These are phyloP conservation scores for Delichon dasypus DNA, from an alignment of 2,797 vertebrate species.

Conservation along the genomic window DNA sequence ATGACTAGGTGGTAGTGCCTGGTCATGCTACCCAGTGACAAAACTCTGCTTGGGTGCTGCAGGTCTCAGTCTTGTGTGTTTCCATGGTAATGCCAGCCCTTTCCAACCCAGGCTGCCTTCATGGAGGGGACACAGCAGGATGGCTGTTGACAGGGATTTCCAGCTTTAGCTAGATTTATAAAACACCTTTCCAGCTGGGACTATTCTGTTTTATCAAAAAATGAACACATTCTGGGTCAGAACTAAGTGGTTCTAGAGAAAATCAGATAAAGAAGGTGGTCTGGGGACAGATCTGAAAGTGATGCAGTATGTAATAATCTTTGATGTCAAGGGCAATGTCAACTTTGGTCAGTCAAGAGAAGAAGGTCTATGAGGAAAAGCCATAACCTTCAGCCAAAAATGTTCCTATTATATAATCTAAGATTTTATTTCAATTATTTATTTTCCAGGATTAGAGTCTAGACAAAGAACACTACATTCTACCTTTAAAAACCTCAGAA, in stretches of 20 bases:
- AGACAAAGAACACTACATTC: background rate
- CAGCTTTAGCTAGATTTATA: background rate
- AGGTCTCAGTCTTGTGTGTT: background rate
- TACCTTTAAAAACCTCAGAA: background rate
- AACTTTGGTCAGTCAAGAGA: background rate
- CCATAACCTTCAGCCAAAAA: background rate
- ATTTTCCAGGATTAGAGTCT: background rate
- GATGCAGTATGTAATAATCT: background rate
- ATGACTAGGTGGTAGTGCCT: background rate
- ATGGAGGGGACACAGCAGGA: background rate
- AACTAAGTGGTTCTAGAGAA: background rate
- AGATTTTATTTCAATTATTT: background rate
- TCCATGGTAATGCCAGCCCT: background rate
- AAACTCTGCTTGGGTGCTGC: background rate
- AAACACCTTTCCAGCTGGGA: background rate
- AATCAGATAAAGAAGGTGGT: background rate
- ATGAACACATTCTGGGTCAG: accelerated
- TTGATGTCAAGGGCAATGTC: background rate
- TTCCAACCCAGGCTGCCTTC: background rate
- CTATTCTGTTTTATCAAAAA: background rate
- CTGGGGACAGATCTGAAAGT: background rate
- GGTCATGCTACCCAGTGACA: background rate
- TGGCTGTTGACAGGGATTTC: background rate
- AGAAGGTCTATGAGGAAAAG: background rate
- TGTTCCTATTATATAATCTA: background rate